Evolutionary conservation across 2,888 invertebrate species (phyloP), one percentile per base, ranked within the genome.

Genomic region (Tupiocoris notatus): DNA sequence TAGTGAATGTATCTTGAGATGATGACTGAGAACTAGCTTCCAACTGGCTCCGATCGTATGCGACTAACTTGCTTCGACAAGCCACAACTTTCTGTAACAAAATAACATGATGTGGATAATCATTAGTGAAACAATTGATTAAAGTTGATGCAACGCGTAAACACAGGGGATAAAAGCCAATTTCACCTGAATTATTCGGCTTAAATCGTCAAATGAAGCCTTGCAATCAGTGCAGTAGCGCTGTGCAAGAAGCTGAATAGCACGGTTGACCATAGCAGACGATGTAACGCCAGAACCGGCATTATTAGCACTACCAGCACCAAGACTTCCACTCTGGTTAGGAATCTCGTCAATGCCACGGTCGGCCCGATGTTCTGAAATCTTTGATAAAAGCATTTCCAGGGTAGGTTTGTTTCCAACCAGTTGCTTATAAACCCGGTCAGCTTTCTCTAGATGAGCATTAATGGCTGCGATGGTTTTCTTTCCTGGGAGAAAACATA

Each of bases 211-310:
- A 84, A 97, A 98, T 6, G 95, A 93, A 2, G 92, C 91, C 84
- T 95, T 95, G 83, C 96, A 97, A 82, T 98, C 98, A 64, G 91
- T 92, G 84, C 96, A 96, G 85, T 98, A 98, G 83, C 95, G 94
- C 84, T 96, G 95, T 1, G 97, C 97, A 58, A 98, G 87, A 80
- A 94, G 89, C 83, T 98, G 97, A 81, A 98, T 97, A 68, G 94
- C 93, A 83, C 93, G 91, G 85, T 96, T 97, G 61, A 97, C 95
- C 84, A 92, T 91, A 0, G 84, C 84, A 12, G 76, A 68, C 63
- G 88, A 88, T 79, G 87, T 86, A 62, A 86, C 85, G 0, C 88
- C 86, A 68, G 86, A 85, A 75, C 79, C 80, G 17, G 80, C 78
- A 9, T 21, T 80, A 78, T n/a, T 75, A n/a, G 68, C 25, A 66